Evolutionary conservation across 2,888 invertebrate species (phyloP), one percentile per base, ranked within the genome.

Genomic region (Oxycera nigricornis): DNA sequence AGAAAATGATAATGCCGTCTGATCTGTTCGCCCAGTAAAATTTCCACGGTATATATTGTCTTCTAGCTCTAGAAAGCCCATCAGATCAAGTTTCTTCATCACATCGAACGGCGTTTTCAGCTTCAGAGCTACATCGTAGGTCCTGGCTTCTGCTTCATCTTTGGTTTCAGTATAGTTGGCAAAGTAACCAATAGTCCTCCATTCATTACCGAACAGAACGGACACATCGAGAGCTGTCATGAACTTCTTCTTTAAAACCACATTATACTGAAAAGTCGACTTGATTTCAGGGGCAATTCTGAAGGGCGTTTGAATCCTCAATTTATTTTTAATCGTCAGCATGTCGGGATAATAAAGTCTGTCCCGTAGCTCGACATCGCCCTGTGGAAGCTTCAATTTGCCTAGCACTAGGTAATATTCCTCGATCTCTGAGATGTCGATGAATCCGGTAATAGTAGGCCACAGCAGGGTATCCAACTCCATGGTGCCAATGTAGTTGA

Each of bases 261-360:
- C 78, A 72, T 86, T 82, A 74, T 90, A 86, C 57, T 87, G 83
- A 59, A 87, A 87, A 39, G 85, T 82, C 0, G 88, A 88, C 73
- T 85, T 86, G 22, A 90, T 82, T 76, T 88, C 86, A 77, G 86
- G 81, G 4, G 79, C 80, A 0, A 78, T 80, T 2, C 79, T 73
- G 75, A 89, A 91, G 0, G 91, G 89, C 0, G 90, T 88, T 7
- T 83, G 85, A 0, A 91, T 79, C 73, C 86, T 87, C 14, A 91
- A 80, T 11, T 88, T 86, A 82, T 91, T 91, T 73, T 87, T 78
- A 0, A 82, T 78, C 74, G 83, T 83, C 3, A 85, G 77, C 72
- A 83, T 82, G 82, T 90, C 90, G 24, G 87, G 87, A 76, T 86
- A 86, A 75, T 86, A 86, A 9, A 91, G 87, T 75, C 87, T 87